Percentiles rank a stretch among this genome's conserved stretches.
phyloP scores from a whole-genome alignment of 1,140 invertebrate species.

The Pogonomyrmex barbatus region DNA sequence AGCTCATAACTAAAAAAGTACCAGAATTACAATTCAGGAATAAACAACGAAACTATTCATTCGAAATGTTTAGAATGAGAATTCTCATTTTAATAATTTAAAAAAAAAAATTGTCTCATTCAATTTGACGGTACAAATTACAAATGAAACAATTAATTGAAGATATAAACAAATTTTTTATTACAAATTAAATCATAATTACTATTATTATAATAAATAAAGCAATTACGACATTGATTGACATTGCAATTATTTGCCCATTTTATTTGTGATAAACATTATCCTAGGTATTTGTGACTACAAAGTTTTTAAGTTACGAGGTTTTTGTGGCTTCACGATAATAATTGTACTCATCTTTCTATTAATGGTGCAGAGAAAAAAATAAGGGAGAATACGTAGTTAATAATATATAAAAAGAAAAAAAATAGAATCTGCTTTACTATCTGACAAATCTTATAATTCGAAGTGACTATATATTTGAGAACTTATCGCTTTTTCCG shows the following conservation, averaged over 20 bases:
- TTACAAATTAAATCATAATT: slow-evolving; percentile 17
- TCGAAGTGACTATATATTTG: slow-evolving; percentile 35
- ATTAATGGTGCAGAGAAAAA: slow-evolving; percentile 29
- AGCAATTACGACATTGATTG: neutral
- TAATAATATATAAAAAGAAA: slow-evolving; percentile 15
- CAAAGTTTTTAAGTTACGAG: slow-evolving; percentile 23
- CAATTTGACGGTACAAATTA: neutral
- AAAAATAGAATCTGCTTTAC: slow-evolving; percentile 40
- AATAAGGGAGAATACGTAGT: neutral
- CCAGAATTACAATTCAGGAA: neutral
- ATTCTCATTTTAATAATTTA: slow-evolving; percentile 9
- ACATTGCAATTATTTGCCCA: neutral
- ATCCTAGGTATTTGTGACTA: slow-evolving; percentile 5
- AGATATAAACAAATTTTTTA: neutral
- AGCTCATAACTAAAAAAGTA: slow-evolving; percentile 33
- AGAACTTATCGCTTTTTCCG: slow-evolving; percentile 47
- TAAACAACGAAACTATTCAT: neutral
- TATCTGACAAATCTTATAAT: slow-evolving; percentile 36
- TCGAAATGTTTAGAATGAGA: neutral
- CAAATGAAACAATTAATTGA: neutral
- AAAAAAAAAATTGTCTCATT: neutral
- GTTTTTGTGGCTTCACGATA: slow-evolving; percentile 29
- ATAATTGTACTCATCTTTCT: slow-evolving; percentile 36
- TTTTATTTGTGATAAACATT: neutral
- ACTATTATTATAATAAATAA: neutral